A percentile compares a stretch with the other conserved stretches of the same genome.
phyloP scores from a whole-genome alignment of 2,113 vertebrate genomes.

The Archocentrus centrarchus region DNA sequence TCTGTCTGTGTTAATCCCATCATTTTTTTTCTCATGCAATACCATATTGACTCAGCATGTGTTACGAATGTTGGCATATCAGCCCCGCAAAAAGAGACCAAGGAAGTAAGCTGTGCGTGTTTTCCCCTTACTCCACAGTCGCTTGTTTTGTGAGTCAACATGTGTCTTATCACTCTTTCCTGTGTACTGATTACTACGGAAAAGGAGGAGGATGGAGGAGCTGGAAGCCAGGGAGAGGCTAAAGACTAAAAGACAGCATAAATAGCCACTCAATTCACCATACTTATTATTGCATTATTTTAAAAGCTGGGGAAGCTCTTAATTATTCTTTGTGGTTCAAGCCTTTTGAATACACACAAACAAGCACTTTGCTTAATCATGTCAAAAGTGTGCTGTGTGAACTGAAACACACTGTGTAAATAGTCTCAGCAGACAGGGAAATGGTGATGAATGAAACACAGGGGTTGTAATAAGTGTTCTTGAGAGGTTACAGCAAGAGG shows the following conservation, averaged over 20 bases:
- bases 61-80: constrained; percentile 4
- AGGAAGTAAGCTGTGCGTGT: background rate
- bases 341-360: constrained; percentile 21
- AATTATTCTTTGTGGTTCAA: constrained; percentile 24
- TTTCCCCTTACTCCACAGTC: constrained; percentile 63
- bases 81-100: background rate
- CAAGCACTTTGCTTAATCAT: background rate
- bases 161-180: constrained; percentile 73
- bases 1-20: constrained; percentile 1
- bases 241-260: background rate
- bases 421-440: background rate
- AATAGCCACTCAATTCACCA: background rate
- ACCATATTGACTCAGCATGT: background rate
- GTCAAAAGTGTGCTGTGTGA: background rate
- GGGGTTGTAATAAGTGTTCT: background rate
- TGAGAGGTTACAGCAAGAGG: constrained; percentile 1
- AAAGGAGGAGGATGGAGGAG: constrained; percentile 36
- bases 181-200: constrained; percentile 67
- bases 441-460: background rate
- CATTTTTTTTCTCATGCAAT: background rate
- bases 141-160: constrained; percentile 67
- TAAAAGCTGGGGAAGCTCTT: constrained; percentile 1
- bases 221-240: background rate
- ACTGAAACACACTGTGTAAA: constrained; percentile 1
- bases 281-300: constrained; percentile 18